Conservation (phyloP, 2,113 vertebrate species). For the Oriolus oriolus region DNA sequence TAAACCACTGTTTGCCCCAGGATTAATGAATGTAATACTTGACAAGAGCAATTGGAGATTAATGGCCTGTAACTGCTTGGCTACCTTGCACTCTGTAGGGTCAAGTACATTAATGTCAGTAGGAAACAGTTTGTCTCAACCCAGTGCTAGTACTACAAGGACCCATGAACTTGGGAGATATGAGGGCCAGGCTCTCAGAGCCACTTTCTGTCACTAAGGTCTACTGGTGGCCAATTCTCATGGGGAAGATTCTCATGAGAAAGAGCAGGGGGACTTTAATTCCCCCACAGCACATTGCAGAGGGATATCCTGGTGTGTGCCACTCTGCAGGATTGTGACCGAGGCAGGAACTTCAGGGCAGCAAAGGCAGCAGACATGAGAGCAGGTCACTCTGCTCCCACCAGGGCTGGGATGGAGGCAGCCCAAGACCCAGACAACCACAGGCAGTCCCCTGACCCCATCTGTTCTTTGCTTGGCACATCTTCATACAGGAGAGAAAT, state of each 20-base stretch:
- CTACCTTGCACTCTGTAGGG: not conserved
- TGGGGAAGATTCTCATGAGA: not conserved
- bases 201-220: not conserved
- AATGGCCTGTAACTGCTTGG: slow-evolving; percentile 1
- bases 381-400: not conserved
- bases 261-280: not conserved
- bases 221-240: not conserved
- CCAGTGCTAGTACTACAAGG: not conserved
- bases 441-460: not conserved
- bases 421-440: not conserved
- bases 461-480: not conserved
- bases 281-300: accelerated
- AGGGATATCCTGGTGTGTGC: accelerated
- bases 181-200: not conserved
- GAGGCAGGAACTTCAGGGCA: not conserved
- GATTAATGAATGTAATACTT: not conserved
- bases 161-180: not conserved
- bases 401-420: not conserved
- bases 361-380: not conserved
- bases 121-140: not conserved
- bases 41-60: slow-evolving; percentile 11
- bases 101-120: not conserved
- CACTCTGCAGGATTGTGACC: not conserved
- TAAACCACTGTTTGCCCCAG: not conserved
- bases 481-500: not conserved